phyloP scores from a whole-genome alignment of 2,797 vertebrate genomes.

The Lycodopsis pacificus region DNA sequence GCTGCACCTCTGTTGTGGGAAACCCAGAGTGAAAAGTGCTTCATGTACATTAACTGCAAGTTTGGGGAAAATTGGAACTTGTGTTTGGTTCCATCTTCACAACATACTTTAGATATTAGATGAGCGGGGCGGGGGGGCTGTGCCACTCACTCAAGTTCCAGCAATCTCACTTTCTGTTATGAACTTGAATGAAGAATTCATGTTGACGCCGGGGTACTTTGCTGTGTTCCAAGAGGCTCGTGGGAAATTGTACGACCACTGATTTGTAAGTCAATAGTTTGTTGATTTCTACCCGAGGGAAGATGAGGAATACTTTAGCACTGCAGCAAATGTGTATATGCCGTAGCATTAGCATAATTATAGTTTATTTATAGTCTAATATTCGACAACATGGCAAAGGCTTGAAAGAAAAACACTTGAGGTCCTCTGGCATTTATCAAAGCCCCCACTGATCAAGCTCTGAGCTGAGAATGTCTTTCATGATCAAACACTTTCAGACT shows the following conservation, averaged over 20 bases:
- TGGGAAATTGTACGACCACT: constrained; percentile 57
- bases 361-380: constrained; percentile 77
- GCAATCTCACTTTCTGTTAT: constrained; percentile 20
- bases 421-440: constrained; percentile 72
- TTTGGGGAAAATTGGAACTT: constrained; percentile 12
- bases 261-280: constrained; percentile 73
- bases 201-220: constrained; percentile 32
- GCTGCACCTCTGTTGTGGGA: constrained; percentile 42
- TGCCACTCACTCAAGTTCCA: constrained; percentile 13
- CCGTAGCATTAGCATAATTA: constrained; percentile 73
- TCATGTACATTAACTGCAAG: constrained; percentile 13
- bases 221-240: constrained; percentile 33
- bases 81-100: constrained; percentile 21
- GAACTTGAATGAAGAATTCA: constrained; percentile 47
- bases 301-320: constrained; percentile 52
- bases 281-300: constrained; percentile 55
- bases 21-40: constrained; percentile 29
- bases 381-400: constrained; percentile 62
- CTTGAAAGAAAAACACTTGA: constrained; percentile 62
- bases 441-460: constrained; percentile 59
- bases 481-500: constrained; percentile 70
- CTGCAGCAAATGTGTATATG: constrained; percentile 60
- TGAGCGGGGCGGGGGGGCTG: not conserved
- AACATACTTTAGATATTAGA: constrained; percentile 12
- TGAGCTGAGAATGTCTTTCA: constrained; percentile 64